phyloP scores from a whole-genome alignment of 2,888 invertebrate genomes.

The Aromia moschata region DNA sequence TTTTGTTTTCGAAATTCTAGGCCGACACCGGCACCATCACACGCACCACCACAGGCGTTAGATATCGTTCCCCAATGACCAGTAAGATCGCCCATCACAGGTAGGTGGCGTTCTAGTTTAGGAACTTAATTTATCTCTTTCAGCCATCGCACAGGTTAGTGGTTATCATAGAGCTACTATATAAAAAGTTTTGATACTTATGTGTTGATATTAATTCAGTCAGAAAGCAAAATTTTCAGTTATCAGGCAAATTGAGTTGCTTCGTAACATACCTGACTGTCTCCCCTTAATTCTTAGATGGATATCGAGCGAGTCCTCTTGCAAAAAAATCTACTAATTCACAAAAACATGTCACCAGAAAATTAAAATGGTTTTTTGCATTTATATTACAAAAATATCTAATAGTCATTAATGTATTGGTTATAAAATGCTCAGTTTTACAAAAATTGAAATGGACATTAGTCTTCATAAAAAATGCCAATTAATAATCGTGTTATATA shows the following conservation, averaged over 20 bases:
- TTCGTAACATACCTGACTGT: conserved; percentile 24
- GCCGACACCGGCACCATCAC: conserved; percentile 53
- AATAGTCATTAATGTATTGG: too few relatives aligned
- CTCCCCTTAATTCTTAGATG: conserved; percentile 6
- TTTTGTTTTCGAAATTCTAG: too few relatives aligned
- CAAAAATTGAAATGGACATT: too few relatives aligned
- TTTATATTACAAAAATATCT: too few relatives aligned
- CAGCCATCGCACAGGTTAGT: conserved; percentile 48
- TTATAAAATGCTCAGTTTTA: too few relatives aligned
- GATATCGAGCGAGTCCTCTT: conserved; percentile 16
- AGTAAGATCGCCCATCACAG: conserved; percentile 59
- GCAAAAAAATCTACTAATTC: too few relatives aligned
- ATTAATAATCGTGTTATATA: too few relatives aligned
- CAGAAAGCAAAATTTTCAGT: conserved; percentile 3
- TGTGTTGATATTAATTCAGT: neutral
- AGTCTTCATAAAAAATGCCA: too few relatives aligned
- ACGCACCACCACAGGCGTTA: conserved; percentile 49
- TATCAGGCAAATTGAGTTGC: conserved; percentile 6
- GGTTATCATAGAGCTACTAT: conserved; percentile 30
- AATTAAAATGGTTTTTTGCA: too few relatives aligned
- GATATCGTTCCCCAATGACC: conserved; percentile 50
- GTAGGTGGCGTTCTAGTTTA: conserved; percentile 55
- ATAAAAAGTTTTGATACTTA: conserved; percentile 13
- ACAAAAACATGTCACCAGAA: too few relatives aligned
- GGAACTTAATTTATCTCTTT: conserved; percentile 41